These are phyloP conservation scores for Sarcophaga subvicina DNA, from an alignment of 2,888 invertebrate genomes.

Conservation along the genomic window DNA sequence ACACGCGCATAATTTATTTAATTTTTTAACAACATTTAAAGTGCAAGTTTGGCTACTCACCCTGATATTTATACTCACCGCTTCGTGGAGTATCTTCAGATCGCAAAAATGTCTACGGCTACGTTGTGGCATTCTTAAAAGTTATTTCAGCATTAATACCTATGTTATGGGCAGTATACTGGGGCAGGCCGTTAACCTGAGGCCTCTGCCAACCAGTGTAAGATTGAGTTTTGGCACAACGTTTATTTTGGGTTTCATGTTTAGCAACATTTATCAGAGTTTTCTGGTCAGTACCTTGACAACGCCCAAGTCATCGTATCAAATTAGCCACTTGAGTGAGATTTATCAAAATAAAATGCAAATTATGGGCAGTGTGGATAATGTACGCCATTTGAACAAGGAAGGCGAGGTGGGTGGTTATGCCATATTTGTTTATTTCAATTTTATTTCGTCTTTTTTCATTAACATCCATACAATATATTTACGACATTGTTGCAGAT, in stretches of 20 bases:
- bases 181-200: constrained; percentile 70
- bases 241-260: constrained; percentile 75
- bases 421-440: neutral
- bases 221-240: constrained; percentile 71
- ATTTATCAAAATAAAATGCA: constrained; percentile 76
- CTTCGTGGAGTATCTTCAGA: constrained; percentile 71
- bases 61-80: constrained; percentile 70
- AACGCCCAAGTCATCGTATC: constrained; percentile 76
- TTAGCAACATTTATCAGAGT: constrained; percentile 79
- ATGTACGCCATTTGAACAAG: constrained; percentile 77
- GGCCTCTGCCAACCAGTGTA: constrained; percentile 69
- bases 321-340: constrained; percentile 75
- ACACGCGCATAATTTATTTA: constrained; percentile 75
- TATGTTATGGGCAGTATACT: constrained; percentile 74
- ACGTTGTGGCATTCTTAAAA: constrained; percentile 52
- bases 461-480: neutral
- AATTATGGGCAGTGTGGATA: constrained; percentile 78
- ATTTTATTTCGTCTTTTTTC: neutral
- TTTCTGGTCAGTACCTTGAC: constrained; percentile 79
- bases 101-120: constrained; percentile 70
- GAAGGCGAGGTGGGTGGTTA: constrained; percentile 75
- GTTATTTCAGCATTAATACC: constrained; percentile 70
- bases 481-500: constrained; percentile 70
- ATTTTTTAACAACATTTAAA: constrained; percentile 76
- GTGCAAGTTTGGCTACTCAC: constrained; percentile 71